phyloP scores from a whole-genome alignment of 2,797 vertebrate genomes.

The Eulemur coronatus region DNA sequence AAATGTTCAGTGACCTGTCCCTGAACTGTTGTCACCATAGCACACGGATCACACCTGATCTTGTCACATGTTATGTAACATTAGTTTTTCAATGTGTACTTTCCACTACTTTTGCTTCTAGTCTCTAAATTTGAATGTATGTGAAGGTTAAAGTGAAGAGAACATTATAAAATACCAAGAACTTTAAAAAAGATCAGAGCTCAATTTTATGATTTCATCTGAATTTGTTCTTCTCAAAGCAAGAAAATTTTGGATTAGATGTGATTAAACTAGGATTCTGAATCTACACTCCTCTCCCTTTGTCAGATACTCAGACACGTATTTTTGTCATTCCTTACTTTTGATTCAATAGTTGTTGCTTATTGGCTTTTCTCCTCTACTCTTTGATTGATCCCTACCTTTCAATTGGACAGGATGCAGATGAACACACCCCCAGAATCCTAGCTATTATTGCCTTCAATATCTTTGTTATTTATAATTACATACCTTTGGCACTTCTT shows the following conservation, averaged over 20 bases:
- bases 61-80: not conserved
- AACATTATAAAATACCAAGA: not conserved
- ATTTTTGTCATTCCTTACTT: not conserved
- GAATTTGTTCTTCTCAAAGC: not conserved
- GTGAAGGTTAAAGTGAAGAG: not conserved
- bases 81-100: not conserved
- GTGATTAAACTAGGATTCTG: not conserved
- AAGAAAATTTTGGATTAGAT: not conserved
- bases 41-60: not conserved
- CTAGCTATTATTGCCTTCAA: not conserved
- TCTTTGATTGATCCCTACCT: too few species aligned
- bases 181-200: not conserved
- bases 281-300: not conserved
- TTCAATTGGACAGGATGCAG: not conserved
- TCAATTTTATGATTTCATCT: not conserved
- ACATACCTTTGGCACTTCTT: not conserved
- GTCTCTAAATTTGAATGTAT: not conserved
- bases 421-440: not conserved
- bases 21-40: not conserved
- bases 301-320: not conserved
- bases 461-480: not conserved
- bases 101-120: not conserved
- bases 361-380: not conserved
- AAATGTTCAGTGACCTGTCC: not conserved
- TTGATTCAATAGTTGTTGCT: not conserved